These are phyloP conservation scores for Trissolcus japonicus DNA, from an alignment of 2,888 invertebrate genomes.

Conservation along the genomic window DNA sequence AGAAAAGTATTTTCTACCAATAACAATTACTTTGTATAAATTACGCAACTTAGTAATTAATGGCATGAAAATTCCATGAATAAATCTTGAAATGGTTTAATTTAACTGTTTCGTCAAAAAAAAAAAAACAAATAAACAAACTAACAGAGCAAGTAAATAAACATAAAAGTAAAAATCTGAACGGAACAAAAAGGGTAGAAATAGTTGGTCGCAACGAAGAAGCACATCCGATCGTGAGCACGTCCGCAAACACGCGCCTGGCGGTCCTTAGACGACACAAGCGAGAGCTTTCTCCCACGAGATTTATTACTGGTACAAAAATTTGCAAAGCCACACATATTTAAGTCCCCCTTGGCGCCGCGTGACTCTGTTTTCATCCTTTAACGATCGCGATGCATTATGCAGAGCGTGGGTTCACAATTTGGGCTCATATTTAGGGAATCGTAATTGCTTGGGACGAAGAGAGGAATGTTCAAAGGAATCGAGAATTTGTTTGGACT, in stretches of 20 bases:
- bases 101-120: no score
- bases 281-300: conserved; percentile 45
- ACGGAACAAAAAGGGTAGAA: no score
- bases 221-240: conserved; percentile 42
- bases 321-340: conserved; percentile 41
- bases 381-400: conserved; percentile 41
- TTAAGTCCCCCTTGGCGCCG: conserved; percentile 22
- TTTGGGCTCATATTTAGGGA: conserved; percentile 30
- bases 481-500: conserved; percentile 21
- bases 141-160: no score
- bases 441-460: conserved; percentile 24
- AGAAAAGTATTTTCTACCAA: no score
- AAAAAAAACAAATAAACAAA: no score
- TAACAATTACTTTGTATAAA: no score
- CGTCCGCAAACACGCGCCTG: conserved; percentile 47
- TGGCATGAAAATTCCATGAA: no score
- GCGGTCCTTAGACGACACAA: conserved; percentile 39
- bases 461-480: conserved; percentile 12
- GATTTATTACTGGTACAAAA: conserved; percentile 56
- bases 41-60: no score
- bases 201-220: not conserved
- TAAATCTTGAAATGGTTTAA: no score
- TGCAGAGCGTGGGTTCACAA: conserved; percentile 31
- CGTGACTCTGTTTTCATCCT: conserved; percentile 50
- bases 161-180: no score